These are phyloP conservation scores for Phoenicopterus ruber DNA, from an alignment of 2,113 vertebrate genomes.

Conservation along the genomic window DNA sequence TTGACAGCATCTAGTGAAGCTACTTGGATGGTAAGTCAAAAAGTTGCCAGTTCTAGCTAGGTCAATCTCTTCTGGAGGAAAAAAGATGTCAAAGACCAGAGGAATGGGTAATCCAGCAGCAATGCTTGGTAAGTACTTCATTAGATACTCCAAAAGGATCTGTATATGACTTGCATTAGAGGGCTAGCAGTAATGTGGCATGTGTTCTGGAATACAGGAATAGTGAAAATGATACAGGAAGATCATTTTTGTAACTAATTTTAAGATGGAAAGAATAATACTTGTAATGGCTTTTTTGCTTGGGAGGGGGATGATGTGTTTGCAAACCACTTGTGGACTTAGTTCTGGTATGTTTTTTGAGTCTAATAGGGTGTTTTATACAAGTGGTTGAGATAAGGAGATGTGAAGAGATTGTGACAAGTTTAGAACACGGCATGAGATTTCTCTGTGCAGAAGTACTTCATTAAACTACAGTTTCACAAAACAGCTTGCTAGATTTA, in stretches of 20 bases:
- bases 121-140: neutral
- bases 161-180: rapidly evolving
- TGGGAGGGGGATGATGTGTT: neutral
- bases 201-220: neutral
- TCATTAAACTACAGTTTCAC: neutral
- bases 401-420: neutral
- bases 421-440: rapidly evolving
- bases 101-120: neutral
- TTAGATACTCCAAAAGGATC: neutral
- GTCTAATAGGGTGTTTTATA: neutral
- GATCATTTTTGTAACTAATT: neutral
- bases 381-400: neutral
- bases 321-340: neutral
- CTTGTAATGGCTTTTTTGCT: neutral
- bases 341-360: neutral
- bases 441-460: neutral
- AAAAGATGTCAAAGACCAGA: rapidly evolving
- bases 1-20: neutral
- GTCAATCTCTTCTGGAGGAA: neutral
- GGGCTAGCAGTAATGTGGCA: too few species aligned
- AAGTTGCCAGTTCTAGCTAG: neutral
- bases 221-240: neutral
- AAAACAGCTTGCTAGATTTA: neutral
- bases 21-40: neutral
- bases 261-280: neutral